phyloP scores from a whole-genome alignment of 2,888 invertebrate genomes.

The Ectropis crepuscularia region DNA sequence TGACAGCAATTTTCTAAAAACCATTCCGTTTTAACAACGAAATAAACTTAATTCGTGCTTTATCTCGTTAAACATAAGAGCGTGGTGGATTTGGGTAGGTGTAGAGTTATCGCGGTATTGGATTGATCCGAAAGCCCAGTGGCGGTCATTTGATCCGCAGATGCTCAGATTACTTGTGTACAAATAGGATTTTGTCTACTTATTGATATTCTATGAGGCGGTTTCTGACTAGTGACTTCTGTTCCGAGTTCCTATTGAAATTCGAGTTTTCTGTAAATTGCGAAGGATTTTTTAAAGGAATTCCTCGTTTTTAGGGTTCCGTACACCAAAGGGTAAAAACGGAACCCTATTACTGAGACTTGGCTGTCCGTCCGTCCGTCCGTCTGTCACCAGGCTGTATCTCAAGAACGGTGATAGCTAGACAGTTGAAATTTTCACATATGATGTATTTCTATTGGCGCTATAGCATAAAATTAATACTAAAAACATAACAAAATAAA shows the following conservation, averaged over 20 bases:
- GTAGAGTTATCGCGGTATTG: constrained; percentile 11
- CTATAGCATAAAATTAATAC: too few species aligned
- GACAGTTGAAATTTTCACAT: too few species aligned
- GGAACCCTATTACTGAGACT: too few species aligned
- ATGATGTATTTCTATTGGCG: too few species aligned
- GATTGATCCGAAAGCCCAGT: constrained; percentile 40
- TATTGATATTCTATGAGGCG: constrained; percentile 40
- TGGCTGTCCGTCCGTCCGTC: too few species aligned
- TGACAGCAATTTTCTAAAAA: constrained; percentile 37
- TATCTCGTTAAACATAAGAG: not conserved
- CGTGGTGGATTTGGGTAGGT: not conserved
- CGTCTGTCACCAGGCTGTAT: too few species aligned
- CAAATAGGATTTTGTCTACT: constrained; percentile 58
- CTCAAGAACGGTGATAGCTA: too few species aligned
- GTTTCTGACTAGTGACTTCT: constrained; percentile 29
- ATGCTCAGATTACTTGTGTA: constrained; percentile 58
- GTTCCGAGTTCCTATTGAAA: constrained; percentile 6
- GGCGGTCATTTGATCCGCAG: constrained; percentile 63
- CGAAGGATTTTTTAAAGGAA: too few species aligned
- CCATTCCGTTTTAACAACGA: constrained; percentile 3
- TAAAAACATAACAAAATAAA: too few species aligned
- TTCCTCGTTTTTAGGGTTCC: too few species aligned
- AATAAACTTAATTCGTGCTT: constrained; percentile 6
- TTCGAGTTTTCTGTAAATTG: not conserved
- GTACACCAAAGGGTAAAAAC: too few species aligned